Evolutionary conservation across 2,113 vertebrate species (phyloP), one percentile per base, ranked within the genome.

Genomic region (Amphiprion ocellaris): DNA sequence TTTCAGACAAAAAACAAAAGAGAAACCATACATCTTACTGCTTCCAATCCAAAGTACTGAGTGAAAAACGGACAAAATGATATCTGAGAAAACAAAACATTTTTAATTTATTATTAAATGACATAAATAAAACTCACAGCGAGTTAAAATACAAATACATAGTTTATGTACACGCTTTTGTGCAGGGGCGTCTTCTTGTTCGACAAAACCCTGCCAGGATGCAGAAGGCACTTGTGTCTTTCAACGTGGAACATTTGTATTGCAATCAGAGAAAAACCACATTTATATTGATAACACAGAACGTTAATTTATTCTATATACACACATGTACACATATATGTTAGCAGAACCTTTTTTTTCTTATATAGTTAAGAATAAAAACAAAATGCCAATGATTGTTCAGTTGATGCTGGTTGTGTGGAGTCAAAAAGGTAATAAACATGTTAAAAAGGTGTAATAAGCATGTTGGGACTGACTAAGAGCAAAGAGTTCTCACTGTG

Each of bases 51-150:
- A 15, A 14, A 44, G 14, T 15, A 12, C 41, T 44, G 14, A 44
- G 41, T 44, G 41, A 12, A 12, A 15, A 44, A 44, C 41, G 14
- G 56, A 52, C 2, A 33, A 26, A 33, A 60, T 2, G 0, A 47
- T 69, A 10, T 81, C 81, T 85, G 74, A 91, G 81, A 90, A 90
- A 89, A 91, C 82, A 84, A 21, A 82, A 88, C 70, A 80, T 66
- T 58, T 90, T 95, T 94, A 94, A 95, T 95, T 95, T 94, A 94
- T 94, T 94, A 93, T 94, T 94, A 92, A 92, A 94, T 87, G 87
- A 94, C 92, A 95, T 95, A 95, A 95, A 95, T 95, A 95, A 94
- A 91, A 88, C 90, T 89, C 88, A 85, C 83, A 90, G 56, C 50
- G 83, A 90, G 87, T 82, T 84, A 78, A 92, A 89, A 90, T 92